phyloP scores from a whole-genome alignment of 2,888 invertebrate genomes.

The Oscheius sp. region DNA sequence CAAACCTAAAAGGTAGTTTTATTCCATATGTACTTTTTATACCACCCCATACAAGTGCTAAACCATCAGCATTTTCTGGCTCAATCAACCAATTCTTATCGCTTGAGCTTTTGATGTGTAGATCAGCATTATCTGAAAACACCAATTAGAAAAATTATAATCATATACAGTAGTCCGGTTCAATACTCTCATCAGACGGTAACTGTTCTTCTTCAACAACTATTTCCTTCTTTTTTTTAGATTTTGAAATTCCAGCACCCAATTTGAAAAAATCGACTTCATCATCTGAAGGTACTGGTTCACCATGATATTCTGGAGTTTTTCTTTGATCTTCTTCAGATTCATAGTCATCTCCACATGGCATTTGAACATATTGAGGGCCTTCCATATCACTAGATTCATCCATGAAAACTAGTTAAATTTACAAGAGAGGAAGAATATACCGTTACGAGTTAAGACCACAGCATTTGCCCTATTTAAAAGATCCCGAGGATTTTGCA shows the following conservation, averaged over 20 bases:
- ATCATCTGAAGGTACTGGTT: constrained; percentile 66
- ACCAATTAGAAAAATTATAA: not conserved
- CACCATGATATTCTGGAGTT: constrained; percentile 64
- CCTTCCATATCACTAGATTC: not conserved
- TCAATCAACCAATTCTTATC: constrained; percentile 65
- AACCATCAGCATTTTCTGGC: constrained; percentile 80
- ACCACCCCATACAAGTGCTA: constrained; percentile 93
- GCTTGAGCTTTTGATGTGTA: constrained; percentile 61
- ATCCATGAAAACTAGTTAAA: not conserved
- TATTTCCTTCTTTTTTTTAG: constrained; percentile 48
- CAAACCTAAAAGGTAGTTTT: constrained; percentile 70
- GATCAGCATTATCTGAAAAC: constrained; percentile 65
- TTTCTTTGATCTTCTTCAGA: constrained; percentile 8
- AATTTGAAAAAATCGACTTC: constrained; percentile 60
- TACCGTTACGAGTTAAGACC: constrained; percentile 18
- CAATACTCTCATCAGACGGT: constrained; percentile 57
- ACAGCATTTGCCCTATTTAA: constrained; percentile 35
- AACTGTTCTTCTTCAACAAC: constrained; percentile 63
- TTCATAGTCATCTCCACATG: constrained; percentile 16
- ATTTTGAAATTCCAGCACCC: constrained; percentile 58
- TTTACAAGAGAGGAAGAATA: not conserved
- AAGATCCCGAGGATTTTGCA: constrained; percentile 33
- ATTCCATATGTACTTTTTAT: constrained; percentile 84
- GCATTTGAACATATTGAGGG: constrained; percentile 13
- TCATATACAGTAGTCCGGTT: constrained; percentile 66